Base-by-base conservation (phyloP, 1,140 invertebrate genomes). In the Mizuhopecten yessoensis region DNA sequence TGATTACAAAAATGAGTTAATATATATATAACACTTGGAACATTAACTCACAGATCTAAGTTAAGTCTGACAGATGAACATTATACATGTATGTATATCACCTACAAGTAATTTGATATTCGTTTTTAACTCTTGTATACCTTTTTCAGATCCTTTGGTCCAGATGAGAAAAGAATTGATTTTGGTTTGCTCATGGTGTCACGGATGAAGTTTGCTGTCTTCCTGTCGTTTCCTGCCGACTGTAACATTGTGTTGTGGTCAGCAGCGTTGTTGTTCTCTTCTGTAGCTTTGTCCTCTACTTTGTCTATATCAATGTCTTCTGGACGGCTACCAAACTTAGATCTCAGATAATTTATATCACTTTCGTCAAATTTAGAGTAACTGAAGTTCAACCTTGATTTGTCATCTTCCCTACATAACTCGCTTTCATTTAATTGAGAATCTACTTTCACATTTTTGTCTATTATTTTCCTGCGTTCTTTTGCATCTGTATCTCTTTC, bases 211-310 rank as follows among this genome's bases (percentile, higher is more conserved):
- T 87, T 93, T 34, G 92, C 92, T 15, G 92, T 87, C 75, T 93
- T 93, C n/a, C 93, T 92, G 49, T 94, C 93, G 90, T 94, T 94
- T 34, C 94, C 94, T 20, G 86, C 90, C 45, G 93, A 91, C n/a
- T 89, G 45, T 34, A 94, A 57, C 57, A 75, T 75, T n/a, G 90
- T 90, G 42, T 91, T 88, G 29, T 87, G 42, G 34, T 86, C 87
- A 87, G 15, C 86, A 87, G 36, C 45, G 87, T 86, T 86, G n/a
- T 86, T 88, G 36, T 89, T 88, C 10, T 57, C 86, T 34, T 33
- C 34, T 87, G 89, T 87, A 13, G 33, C 86, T n/a, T 39, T 34
- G 11, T 89, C 88, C 17, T 39, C 88, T 33, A 29, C 23, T 29
- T 75, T 17, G 29, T 13, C 57, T 75, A 75, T n/a, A 75, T 75